phyloP scores from a whole-genome alignment of 1,140 invertebrate species.

The Bathynomus jamesi region DNA sequence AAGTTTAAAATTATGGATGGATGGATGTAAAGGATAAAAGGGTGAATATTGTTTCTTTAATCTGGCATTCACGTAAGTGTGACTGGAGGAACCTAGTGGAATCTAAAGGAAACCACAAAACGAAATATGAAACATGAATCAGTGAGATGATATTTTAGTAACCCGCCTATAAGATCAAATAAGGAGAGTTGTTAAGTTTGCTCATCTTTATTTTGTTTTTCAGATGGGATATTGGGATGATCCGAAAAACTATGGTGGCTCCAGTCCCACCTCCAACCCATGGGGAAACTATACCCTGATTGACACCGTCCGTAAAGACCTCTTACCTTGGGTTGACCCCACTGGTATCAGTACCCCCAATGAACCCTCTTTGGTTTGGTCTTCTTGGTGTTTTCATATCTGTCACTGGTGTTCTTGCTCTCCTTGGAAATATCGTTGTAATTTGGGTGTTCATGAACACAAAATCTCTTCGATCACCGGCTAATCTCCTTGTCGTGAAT shows the following conservation, averaged over 20 bases:
- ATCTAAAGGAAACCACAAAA: not conserved
- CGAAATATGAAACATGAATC: no score
- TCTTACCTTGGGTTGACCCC: slow-evolving; percentile 54
- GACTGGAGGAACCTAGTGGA: no score
- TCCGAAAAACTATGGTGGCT: slow-evolving; percentile 4
- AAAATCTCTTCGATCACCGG: slow-evolving; percentile 69
- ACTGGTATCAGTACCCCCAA: slow-evolving; percentile 58
- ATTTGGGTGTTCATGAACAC: slow-evolving; percentile 73
- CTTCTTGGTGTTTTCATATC: slow-evolving; percentile 58
- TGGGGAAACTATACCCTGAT: slow-evolving; percentile 11
- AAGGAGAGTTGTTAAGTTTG: not conserved
- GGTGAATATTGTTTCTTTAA: no score
- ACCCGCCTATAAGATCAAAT: not conserved
- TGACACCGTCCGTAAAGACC: slow-evolving; percentile 39
- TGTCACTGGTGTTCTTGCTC: slow-evolving; percentile 56
- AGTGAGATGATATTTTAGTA: no score
- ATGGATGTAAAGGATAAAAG: no score
- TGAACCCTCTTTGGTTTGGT: slow-evolving; percentile 69
- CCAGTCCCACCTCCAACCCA: not conserved
- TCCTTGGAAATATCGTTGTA: slow-evolving; percentile 74
- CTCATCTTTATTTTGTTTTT: not conserved
- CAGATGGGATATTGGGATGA: slow-evolving; percentile 15
- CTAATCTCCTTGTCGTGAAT: slow-evolving; percentile 76
- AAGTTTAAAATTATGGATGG: no score
- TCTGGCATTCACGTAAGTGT: no score